Evolutionary conservation across 2,888 invertebrate genomes (phyloP).

Genomic region (Phengaris alcon): DNA sequence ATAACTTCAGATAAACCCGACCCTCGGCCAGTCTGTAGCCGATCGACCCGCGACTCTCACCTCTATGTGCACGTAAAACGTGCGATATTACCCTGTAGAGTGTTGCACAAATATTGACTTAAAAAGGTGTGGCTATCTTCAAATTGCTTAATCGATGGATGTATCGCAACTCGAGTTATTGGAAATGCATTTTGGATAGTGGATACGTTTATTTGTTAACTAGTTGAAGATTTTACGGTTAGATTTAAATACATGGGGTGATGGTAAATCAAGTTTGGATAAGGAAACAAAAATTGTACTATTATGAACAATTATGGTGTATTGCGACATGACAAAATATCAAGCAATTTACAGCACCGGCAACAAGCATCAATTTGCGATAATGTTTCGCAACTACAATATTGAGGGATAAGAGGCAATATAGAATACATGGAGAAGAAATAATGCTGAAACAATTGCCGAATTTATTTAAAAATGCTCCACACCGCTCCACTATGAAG

Average conservation of each 20-base stretch:
- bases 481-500: no score
- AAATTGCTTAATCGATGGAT: slow-evolving; percentile 24
- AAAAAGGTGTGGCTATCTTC: slow-evolving; percentile 21
- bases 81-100: not conserved
- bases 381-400: no score
- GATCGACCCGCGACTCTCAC: not conserved
- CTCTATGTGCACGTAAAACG: not conserved
- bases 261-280: no score
- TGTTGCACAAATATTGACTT: slow-evolving; percentile 23
- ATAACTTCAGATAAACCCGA: slow-evolving; percentile 39
- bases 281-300: no score
- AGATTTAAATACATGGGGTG: not conserved
- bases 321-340: no score
- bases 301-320: no score
- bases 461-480: no score
- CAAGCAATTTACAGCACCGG: no score
- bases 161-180: slow-evolving; percentile 18
- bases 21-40: slow-evolving; percentile 27
- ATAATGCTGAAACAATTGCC: no score
- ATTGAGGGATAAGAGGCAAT: no score
- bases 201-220: not conserved
- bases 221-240: not conserved
- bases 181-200: slow-evolving; percentile 18
- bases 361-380: no score
- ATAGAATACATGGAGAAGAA: no score